phyloP scores from a whole-genome alignment of 2,113 vertebrate genomes.

The Platysteira castanea region DNA sequence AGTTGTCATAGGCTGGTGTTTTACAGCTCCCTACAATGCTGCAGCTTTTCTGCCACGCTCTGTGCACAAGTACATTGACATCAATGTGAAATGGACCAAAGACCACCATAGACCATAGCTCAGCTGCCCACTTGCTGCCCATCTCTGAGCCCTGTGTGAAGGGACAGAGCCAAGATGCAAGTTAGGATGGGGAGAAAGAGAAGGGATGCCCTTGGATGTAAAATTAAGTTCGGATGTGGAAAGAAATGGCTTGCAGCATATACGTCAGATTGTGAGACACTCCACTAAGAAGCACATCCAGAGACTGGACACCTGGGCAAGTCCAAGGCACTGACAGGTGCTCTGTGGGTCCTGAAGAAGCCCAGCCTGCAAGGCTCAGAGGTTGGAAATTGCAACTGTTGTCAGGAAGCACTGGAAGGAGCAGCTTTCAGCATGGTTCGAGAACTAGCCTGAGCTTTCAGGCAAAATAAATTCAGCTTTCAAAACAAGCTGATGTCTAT shows the following conservation, averaged over 20 bases:
- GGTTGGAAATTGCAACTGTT: not conserved
- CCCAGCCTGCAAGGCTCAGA: not conserved
- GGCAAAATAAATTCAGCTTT: not conserved
- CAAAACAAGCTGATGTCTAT: not conserved
- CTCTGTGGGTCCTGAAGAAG: not conserved
- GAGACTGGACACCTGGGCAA: accelerated
- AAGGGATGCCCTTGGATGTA: not conserved
- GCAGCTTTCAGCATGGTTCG: not conserved
- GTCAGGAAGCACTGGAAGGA: not conserved
- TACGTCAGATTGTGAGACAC: not conserved
- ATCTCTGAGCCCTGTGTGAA: not conserved
- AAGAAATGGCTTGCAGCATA: not conserved
- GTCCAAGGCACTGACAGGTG: not conserved
- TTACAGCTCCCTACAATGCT: not conserved
- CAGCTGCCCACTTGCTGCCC: not conserved
- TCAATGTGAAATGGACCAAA: not conserved
- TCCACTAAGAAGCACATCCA: not conserved
- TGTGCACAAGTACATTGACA: not conserved
- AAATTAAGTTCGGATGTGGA: not conserved
- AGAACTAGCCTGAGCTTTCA: not conserved
- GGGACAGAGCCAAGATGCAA: not conserved
- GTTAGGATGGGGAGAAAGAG: not conserved
- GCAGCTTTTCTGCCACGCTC: not conserved
- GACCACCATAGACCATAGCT: not conserved
- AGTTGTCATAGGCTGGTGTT: not conserved